Evolutionary conservation across 2,888 invertebrate species (phyloP).

Genomic region (Corbicula japonica): DNA sequence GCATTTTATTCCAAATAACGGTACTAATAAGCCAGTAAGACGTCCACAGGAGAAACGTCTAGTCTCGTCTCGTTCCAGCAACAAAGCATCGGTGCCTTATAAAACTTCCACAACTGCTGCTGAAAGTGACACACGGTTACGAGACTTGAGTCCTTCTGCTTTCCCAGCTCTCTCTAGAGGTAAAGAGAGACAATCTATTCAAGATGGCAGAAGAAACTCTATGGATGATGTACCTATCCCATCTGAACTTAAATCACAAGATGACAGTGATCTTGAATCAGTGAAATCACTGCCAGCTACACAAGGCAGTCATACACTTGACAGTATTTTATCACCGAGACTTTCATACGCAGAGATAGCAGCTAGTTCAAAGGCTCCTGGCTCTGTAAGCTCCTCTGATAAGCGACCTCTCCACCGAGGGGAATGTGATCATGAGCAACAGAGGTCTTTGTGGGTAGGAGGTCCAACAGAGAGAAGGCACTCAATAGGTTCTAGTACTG

Average conservation of each 20-base stretch:
- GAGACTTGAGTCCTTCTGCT: conserved; percentile 82
- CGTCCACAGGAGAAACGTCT: conserved; percentile 58
- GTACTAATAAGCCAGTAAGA: conserved; percentile 44
- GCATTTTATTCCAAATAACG: conserved; percentile 51
- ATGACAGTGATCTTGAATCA: conserved; percentile 83
- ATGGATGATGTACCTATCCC: conserved; percentile 77
- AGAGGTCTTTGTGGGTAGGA: conserved; percentile 80
- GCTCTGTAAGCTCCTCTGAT: conserved; percentile 24
- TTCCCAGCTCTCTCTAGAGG: conserved; percentile 78
- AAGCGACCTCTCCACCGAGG: conserved; percentile 44
- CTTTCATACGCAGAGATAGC: conserved; percentile 83
- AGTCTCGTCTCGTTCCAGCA: conserved; percentile 32
- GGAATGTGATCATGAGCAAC: conserved; percentile 58
- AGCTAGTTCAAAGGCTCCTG: conserved; percentile 68
- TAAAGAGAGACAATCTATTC: conserved; percentile 62
- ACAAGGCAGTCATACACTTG: conserved; percentile 56
- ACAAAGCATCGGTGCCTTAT: conserved; percentile 47
- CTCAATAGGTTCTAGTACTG: conserved; percentile 82
- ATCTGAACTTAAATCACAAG: conserved; percentile 71
- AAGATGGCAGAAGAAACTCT: conserved; percentile 78
- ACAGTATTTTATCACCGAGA: conserved; percentile 61
- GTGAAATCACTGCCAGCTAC: conserved; percentile 82
- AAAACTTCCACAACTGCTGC: conserved; percentile 45
- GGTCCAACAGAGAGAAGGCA: conserved; percentile 80
- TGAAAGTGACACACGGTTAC: conserved; percentile 52